Percentiles rank a stretch among this genome's conserved stretches.
These are phyloP conservation scores for Idaea biselata DNA, from an alignment of 2,888 invertebrate species.

Conservation along the genomic window DNA sequence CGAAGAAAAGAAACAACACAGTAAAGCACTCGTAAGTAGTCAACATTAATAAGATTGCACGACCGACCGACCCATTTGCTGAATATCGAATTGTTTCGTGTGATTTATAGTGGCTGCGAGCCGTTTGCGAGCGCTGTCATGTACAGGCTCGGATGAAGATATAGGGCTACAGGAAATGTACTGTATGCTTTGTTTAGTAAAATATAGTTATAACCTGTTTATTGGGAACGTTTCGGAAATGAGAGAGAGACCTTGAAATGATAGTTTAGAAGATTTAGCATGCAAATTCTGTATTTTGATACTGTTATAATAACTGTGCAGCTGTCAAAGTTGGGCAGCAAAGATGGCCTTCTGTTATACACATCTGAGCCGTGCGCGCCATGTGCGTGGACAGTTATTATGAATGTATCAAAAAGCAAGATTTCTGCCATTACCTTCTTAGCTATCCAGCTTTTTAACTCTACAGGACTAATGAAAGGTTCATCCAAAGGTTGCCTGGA, in stretches of 20 bases:
- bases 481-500: too few relatives aligned
- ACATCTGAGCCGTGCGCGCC: too few relatives aligned
- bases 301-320: too few relatives aligned
- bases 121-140: constrained; percentile 17
- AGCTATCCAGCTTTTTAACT: too few relatives aligned
- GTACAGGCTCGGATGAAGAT: constrained; percentile 10
- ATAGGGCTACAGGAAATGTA: constrained; percentile 10
- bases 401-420: too few relatives aligned
- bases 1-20: not conserved
- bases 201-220: not conserved
- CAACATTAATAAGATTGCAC: constrained; percentile 1
- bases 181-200: not conserved
- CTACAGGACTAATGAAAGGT: too few relatives aligned
- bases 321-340: too few relatives aligned
- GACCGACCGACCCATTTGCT: constrained; percentile 14
- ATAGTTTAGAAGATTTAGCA: too few relatives aligned
- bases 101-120: constrained; percentile 21
- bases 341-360: too few relatives aligned
- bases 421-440: too few relatives aligned
- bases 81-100: constrained; percentile 21
- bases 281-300: too few relatives aligned
- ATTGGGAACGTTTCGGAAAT: not conserved
- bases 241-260: not conserved
- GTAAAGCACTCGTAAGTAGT: not conserved
- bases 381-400: too few relatives aligned